These are phyloP conservation scores for Streblospio benedicti DNA, from an alignment of 1,140 invertebrate genomes.

Conservation along the genomic window DNA sequence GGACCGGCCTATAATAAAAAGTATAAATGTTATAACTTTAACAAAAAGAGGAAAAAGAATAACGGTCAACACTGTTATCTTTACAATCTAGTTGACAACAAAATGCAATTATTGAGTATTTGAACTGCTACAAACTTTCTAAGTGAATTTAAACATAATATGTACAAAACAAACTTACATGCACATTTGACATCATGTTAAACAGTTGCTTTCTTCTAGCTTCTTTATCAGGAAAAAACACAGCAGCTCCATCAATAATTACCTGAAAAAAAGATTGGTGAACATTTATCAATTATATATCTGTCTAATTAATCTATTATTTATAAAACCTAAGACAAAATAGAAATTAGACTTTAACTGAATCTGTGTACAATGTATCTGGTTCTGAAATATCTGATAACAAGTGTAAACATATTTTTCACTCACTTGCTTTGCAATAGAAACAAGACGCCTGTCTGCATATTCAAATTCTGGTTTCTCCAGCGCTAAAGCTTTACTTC, in stretches of 20 bases:
- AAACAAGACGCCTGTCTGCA: too few relatives aligned
- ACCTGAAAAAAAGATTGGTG: not conserved
- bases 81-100: not conserved
- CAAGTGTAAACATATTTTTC: too few relatives aligned
- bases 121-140: not conserved
- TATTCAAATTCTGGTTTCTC: too few relatives aligned
- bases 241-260: slow-evolving; percentile 30
- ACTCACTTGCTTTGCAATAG: too few relatives aligned
- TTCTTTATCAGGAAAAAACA: slow-evolving; percentile 46
- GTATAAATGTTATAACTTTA: not conserved
- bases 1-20: slow-evolving; percentile 9
- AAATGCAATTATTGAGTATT: not conserved
- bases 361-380: too few relatives aligned
- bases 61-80: too few relatives aligned
- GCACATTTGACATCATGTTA: slow-evolving; percentile 38
- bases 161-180: slow-evolving; percentile 25
- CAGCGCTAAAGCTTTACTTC: too few relatives aligned
- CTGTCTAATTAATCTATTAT: too few relatives aligned
- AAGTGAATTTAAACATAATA: not conserved
- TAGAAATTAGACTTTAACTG: too few relatives aligned
- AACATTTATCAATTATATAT: too few relatives aligned
- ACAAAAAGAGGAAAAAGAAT: not conserved
- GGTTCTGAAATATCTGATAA: too few relatives aligned
- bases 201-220: slow-evolving; percentile 41
- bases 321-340: too few relatives aligned